Evolutionary conservation across 2,797 vertebrate genomes (phyloP), one percentile per base, ranked within the genome.

Genomic region (Austrolebias charrua): DNA sequence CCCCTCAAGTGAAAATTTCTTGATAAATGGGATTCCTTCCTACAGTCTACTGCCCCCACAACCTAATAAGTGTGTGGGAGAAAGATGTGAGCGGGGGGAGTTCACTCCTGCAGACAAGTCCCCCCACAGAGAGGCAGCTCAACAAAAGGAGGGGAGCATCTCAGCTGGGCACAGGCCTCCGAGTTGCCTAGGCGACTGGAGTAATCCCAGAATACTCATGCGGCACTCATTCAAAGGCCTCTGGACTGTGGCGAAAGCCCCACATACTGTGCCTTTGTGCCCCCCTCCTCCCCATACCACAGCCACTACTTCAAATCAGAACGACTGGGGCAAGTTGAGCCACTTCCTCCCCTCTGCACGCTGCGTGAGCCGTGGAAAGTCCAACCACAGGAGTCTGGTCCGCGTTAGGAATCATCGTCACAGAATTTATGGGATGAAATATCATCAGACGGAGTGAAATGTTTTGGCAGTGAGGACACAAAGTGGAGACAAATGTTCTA

Each of bases 241-340:
- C 76, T 72, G 88, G 88, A 84, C 89, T 88, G 78, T 86, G 82
- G 86, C 87, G 84, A 83, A 85, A 88, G 82, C 74, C 87, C 87
- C 88, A 88, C 91, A 93, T 90, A 91, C 92, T 90, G 89, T 81
- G 92, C 92, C 89, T 92, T 93, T 94, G 92, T 94, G 38, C 59
- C 69, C 71, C 29, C 61, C 60, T 47, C 68, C 71, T 59, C 79
- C 44, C 50, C 55, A 38, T 71, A 81, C 76, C 73, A 68, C 59
- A 5, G 70, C 84, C 75, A 71, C 80, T 74, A 42, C 78, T 81
- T 67, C 65, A 75, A 86, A 79, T 80, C 84, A 69, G 66, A 73
- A 75, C 35, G 78, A 78, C 83, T 70, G 69, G 72, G 80, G 73
- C 76, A 81, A 72, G 76, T 86, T 86, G 85, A 78, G 71, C 84